A percentile compares a stretch with the other conserved stretches of the same genome.
Conservation (phyloP, 2,888 invertebrate genomes). For the Micoletzkya japonica region DNA sequence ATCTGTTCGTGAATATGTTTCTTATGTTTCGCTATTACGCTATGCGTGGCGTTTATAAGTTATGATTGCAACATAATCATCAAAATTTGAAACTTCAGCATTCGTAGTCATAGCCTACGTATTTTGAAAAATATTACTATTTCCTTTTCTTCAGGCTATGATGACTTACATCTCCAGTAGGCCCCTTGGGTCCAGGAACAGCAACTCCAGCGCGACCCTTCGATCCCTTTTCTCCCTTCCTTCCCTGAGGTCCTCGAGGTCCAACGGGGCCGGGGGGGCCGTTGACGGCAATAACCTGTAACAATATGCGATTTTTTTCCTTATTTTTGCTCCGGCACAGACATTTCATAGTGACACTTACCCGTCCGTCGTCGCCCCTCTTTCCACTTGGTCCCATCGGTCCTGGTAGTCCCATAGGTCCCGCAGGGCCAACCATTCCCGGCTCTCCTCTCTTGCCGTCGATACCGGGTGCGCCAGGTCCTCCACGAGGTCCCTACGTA, state of each 20-base stretch:
- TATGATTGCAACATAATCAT: no score
- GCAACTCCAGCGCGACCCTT: slow-evolving; percentile 51
- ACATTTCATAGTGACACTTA: slow-evolving; percentile 5
- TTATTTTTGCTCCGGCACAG: no score
- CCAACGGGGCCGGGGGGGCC: slow-evolving; percentile 51
- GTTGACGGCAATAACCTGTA: slow-evolving; percentile 36
- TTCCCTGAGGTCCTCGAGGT: slow-evolving; percentile 50
- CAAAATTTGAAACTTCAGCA: no score
- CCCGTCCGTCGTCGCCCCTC: slow-evolving; percentile 51
- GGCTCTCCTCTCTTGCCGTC: slow-evolving; percentile 62
- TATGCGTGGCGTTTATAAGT: no score
- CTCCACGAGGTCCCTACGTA: slow-evolving; percentile 10
- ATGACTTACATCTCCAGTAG: slow-evolving; percentile 41
- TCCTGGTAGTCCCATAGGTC: slow-evolving; percentile 52
- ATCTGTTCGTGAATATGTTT: no score
- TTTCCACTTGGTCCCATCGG: slow-evolving; percentile 49
- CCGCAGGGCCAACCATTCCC: slow-evolving; percentile 62
- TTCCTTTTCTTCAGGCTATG: slow-evolving; percentile 41
- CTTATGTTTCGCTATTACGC: no score
- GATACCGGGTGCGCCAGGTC: slow-evolving; percentile 44
- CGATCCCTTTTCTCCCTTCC: slow-evolving; percentile 53
- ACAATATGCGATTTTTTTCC: background rate
- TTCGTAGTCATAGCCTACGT: no score
- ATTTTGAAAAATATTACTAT: no score
- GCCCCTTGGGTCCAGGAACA: slow-evolving; percentile 53